These are phyloP conservation scores for Parapristionchus giblindavisi DNA, from an alignment of 2,888 invertebrate genomes.

Conservation along the genomic window DNA sequence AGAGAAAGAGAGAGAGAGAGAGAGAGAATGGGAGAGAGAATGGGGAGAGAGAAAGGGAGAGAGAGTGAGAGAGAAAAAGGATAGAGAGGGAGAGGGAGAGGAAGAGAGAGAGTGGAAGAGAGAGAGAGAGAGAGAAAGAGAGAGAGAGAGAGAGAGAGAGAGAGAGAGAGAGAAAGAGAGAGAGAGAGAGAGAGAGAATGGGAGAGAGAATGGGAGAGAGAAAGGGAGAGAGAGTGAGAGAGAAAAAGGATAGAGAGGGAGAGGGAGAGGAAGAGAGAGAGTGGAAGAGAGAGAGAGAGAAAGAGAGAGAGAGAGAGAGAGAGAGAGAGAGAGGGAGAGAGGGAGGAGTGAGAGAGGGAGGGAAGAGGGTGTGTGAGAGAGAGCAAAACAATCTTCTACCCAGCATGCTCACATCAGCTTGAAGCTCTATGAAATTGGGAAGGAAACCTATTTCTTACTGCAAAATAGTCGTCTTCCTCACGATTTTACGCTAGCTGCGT, in stretches of 20 bases:
- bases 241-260: neutral
- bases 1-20: constrained; percentile 6
- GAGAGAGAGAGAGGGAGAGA: constrained; percentile 32
- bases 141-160: neutral
- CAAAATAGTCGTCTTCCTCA: no score
- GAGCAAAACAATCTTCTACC: neutral
- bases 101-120: constrained; percentile 6
- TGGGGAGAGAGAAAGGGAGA: neutral
- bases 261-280: neutral
- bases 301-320: constrained; percentile 24
- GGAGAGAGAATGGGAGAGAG: neutral
- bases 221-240: neutral
- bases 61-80: neutral
- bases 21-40: neutral
- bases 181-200: neutral
- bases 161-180: neutral
- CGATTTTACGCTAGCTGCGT: no score
- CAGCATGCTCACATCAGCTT: neutral
- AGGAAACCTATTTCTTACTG: no score
- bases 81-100: neutral
- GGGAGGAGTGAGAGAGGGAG: constrained; percentile 11
- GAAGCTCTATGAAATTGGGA: neutral
- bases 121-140: neutral
- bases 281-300: neutral
- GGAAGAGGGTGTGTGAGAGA: neutral